Conservation (phyloP, 1,140 invertebrate species). For the Solenopsis invicta region DNA sequence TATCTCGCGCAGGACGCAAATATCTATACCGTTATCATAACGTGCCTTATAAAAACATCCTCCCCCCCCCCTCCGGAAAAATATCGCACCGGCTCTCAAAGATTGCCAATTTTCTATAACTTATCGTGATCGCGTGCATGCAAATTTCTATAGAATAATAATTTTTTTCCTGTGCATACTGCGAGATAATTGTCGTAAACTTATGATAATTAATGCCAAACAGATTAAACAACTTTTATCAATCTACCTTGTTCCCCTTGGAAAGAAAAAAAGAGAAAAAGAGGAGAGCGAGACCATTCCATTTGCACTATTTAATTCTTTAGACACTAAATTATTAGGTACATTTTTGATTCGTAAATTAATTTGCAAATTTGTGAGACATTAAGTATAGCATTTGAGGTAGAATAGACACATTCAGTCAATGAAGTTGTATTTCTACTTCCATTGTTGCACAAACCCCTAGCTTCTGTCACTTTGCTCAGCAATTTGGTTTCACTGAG, state of each 20-base stretch:
- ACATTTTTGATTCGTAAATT: neutral
- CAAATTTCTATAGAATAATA: slow-evolving; percentile 30
- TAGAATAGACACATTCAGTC: neutral
- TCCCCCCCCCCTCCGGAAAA: too few species aligned
- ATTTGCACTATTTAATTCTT: neutral
- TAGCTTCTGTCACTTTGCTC: slow-evolving; percentile 64
- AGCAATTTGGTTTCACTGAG: slow-evolving; percentile 66
- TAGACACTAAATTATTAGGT: neutral
- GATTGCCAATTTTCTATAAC: neutral
- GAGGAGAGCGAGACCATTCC: neutral
- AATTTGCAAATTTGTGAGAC: neutral
- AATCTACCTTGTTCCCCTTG: neutral
- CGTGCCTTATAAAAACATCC: slow-evolving; percentile 13
- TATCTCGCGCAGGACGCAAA: neutral
- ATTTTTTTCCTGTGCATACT: neutral
- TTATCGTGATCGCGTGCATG: neutral
- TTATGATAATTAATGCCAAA: slow-evolving; percentile 19
- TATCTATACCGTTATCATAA: neutral
- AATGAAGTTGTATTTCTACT: slow-evolving; percentile 38
- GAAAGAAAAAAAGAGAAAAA: neutral
- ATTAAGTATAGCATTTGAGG: neutral
- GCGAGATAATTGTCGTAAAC: neutral
- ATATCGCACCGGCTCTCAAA: neutral
- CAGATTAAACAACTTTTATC: neutral
- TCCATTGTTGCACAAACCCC: slow-evolving; percentile 12